Evolutionary conservation across 1,140 invertebrate genomes (phyloP), one percentile per base, ranked within the genome.

Genomic region (Drosophila saltans): DNA sequence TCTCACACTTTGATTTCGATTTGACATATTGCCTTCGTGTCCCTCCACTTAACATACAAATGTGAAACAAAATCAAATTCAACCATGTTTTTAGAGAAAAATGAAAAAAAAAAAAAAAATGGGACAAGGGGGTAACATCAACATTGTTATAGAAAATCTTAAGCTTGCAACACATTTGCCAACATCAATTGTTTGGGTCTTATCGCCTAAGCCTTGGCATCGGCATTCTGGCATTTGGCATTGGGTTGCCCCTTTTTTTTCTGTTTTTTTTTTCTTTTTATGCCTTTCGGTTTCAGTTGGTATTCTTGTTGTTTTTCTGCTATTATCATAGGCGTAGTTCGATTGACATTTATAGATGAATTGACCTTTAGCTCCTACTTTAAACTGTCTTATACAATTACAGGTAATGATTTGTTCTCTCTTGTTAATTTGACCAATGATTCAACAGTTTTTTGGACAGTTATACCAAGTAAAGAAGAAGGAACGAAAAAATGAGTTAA

Each of bases 31-130:
- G 45, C 21, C 45, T 52, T 52, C 62, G 72, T 60, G 57, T 59
- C 33, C 36, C n/a, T 39, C 69, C 63, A 69, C 72, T 80, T 80
- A 68, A 59, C 77, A 81, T 85, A 78, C 69, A 84, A 77, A 83
- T 84, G 81, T 63, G 60, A 55, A 69, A 77, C 45, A 52, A 52
- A 52, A 52, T 52, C 45, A 26, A 52, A 26, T 52, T 52, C 24
- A 52, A 6, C 21, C 45, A 52, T 52, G 45, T 52, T 24, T 52
- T 52, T 26, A 9, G 9, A 8, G 21, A 48, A 48, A 48, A 48
- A 21, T 7, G 21, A 48, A 48, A 21, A 48, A 16, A 21, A 24
- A 21, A 8, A 48, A 21, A 16, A 48, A 48, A 48, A 48, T 6
- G 33, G 33, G 33, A 36, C 3, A 7, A 6, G 33, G 33, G 33